Base-by-base conservation (phyloP, 2,888 invertebrate species). In the Phortica magna region DNA sequence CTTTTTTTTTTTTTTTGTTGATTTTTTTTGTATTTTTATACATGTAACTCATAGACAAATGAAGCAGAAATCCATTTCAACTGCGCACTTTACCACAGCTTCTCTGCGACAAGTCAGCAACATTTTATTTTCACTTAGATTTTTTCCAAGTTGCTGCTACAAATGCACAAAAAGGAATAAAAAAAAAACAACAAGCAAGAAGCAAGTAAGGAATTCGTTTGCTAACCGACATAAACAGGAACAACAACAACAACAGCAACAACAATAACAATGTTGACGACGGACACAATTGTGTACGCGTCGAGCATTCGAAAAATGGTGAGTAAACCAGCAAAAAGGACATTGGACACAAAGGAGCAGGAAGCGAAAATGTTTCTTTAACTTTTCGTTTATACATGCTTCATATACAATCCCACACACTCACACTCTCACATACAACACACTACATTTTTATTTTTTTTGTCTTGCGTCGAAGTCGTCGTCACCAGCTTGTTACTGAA, bases 311-410 rank as follows among this genome's bases (percentile, higher is more conserved):
- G 48, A 70, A 48, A 14, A 39, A 65, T 41, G 39, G 65, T 39
- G 12, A 41, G 19, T 39, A 48, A 55, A 42, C 64, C 67, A 67
- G 67, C 65, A 72, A 70, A 39, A 71, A 71, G 48, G 61, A 71
- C 42, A 64, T 57, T 67, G 65, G 39, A 48, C 67, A 73, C 59
- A 83, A 83, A 83, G 79, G 83, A 85, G 83, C 80, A 85, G 87
- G 87, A 85, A 87, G 84, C 83, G 88, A 82, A 83, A 84, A 88
- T 85, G 83, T 82, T 85, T 85, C 84, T 83, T 88, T 86, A 83
- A 77, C 88, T 85, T 83, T 79, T 84, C 79, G 74, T 78, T 74
- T 79, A 76, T 57, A 22, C 57, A 41, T 7, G 17, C 55, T 17
- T 12, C 22, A 61, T 22, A 61, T 3, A 61, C 7, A 61, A n/a